Base-by-base conservation (phyloP, 2,888 invertebrate genomes). In the Cephus pulcher region DNA sequence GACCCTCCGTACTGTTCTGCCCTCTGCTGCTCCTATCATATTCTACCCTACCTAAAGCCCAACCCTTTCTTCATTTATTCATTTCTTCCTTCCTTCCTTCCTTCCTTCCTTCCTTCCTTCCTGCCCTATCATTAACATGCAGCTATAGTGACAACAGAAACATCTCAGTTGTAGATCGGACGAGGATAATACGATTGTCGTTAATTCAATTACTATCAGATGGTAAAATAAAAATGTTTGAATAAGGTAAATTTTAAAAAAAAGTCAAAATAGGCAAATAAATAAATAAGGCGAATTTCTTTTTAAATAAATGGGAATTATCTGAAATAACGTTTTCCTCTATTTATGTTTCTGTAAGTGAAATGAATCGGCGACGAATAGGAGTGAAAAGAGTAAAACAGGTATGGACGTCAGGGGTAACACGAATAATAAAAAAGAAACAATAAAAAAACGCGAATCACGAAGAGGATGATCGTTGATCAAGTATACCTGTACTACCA, bases 401-500 rank as follows among this genome's bases (percentile, higher is more conserved):
- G 12, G 23, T 37, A 70, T n/a, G 82, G 79, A 82, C 76, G 79
- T 79, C 79, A 69, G 68, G 56, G 56, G 30, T 30, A 34, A 37
- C 12, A 73, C 69, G 79, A 56, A 76, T 76, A 75, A 23, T 56
- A 23, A 56, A 23, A 56, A 23, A 23, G 23, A 23, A 56, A 2
- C 2, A 23, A 23, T 23, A 6, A 23, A 56, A 56, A 56, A 56
- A 56, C 23, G 9, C 0, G 56, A 56, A 56, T 56, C 23, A 9
- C 6, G 23, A 56, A 56, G 9, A 23, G 23, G 23, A 56, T 9
- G 56, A 1, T 23, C 23, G 6, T 9, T 9, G 56, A 1, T 23
- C 23, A 15, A 23, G 23, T 2, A 9, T 23, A 56, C 56, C 56
- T 56, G 3, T 35, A 56, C 56, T 56, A 56, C 0, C 23, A 23